Base-by-base conservation (phyloP, 2,113 vertebrate species). In the Microtus richardsoni region DNA sequence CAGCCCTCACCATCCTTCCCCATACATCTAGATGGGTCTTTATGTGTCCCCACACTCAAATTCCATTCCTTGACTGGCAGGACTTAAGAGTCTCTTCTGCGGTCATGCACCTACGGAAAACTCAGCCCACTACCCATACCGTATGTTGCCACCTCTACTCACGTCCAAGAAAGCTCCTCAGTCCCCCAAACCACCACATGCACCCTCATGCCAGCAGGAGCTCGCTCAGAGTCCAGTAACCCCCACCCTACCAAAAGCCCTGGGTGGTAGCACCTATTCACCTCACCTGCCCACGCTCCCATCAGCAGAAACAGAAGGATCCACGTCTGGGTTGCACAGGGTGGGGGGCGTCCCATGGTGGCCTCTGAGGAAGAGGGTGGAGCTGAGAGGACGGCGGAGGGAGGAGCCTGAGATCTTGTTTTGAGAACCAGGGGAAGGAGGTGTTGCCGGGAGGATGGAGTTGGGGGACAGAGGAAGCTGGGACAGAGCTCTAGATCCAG, bases 271-370 rank as follows among this genome's bases (percentile, higher is more conserved):
- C 2, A 6, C 64, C 44, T 4, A 16, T 33, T 33, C 68, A 62
- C 75, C 96, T 97, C 94, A 97, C 97, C 97, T 96, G 95, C 49
- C 88, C 90, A 79, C 89, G 73, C 47, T 88, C 87, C 95, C 85
- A 74, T 6, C 24, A 92, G 94, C 94, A 97, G 64, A 21, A 96
- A 49, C 84, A 85, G 47, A 39, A 96, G 28, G 36, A 47, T 82
- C 93, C 94, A 94, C 33, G 26, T 26, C 85, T 80, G 52, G 73
- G 28, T 26, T 2, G 80, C 41, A 9, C 66, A 13, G 26, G 93
- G 73, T 26, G 39, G 90, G 62, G 83, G 92, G 73, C 7, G 0
- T 91, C 87, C 75, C 96, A 95, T 95, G 95, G 80, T 44, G 77
- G 86, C 39, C 62, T 83, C 90, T 91, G 70, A 28, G 39, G 60